These are phyloP conservation scores for Gila orcuttii DNA, from an alignment of 2,113 vertebrate genomes.

Conservation along the genomic window DNA sequence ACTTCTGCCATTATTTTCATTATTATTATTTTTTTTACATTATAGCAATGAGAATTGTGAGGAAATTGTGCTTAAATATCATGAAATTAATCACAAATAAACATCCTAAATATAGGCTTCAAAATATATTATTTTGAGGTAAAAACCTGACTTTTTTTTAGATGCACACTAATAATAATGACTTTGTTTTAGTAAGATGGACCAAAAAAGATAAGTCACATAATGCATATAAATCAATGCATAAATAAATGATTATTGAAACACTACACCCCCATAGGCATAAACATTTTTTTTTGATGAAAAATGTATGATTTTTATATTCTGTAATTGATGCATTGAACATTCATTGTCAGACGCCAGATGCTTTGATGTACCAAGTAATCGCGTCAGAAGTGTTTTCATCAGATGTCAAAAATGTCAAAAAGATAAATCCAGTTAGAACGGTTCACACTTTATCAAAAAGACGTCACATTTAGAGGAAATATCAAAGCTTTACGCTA, in stretches of 20 bases:
- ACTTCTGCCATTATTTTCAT: background rate
- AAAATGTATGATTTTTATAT: background rate
- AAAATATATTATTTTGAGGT: background rate
- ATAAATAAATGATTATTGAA: background rate
- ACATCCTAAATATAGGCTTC: background rate
- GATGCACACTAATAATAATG: background rate
- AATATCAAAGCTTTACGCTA: slow-evolving; percentile 8
- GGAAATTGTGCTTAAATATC: background rate
- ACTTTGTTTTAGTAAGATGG: slow-evolving; percentile 3
- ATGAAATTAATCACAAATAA: background rate
- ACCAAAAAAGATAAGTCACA: background rate
- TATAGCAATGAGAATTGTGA: background rate
- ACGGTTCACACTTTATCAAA: background rate
- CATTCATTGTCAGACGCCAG: background rate
- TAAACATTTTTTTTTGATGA: too few relatives aligned
- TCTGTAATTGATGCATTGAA: background rate
- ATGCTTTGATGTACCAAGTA: background rate
- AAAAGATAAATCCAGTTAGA: background rate
- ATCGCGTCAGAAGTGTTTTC: background rate
- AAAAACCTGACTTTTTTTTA: background rate
- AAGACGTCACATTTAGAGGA: background rate
- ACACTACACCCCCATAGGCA: background rate
- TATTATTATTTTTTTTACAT: too few relatives aligned
- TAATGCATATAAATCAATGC: background rate
- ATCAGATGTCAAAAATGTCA: background rate